Evolutionary conservation across 2,888 invertebrate species (phyloP).

Genomic region (Oeneis ivallda): DNA sequence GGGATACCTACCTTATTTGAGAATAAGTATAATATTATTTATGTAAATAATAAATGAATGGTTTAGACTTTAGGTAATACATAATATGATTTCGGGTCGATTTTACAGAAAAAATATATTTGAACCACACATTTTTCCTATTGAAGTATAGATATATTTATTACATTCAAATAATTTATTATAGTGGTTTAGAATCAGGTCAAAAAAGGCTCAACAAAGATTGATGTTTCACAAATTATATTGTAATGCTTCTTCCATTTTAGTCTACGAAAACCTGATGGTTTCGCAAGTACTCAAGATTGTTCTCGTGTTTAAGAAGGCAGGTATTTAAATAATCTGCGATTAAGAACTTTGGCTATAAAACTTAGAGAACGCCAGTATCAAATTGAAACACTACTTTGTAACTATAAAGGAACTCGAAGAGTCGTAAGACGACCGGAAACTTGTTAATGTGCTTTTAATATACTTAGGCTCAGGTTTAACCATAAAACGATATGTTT

Average conservation of each 20-base stretch:
- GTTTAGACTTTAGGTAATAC: no score
- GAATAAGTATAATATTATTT: no score
- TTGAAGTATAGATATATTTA: no score
- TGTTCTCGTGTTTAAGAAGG: background rate
- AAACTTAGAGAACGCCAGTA: background rate
- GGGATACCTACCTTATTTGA: no score
- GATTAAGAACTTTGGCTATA: background rate
- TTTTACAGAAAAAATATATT: no score
- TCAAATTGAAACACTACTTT: conserved; percentile 15
- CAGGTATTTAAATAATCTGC: background rate
- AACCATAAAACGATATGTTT: conserved; percentile 7
- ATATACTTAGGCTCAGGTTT: background rate
- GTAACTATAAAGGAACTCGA: conserved; percentile 4
- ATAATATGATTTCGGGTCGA: no score
- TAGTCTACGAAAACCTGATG: background rate
- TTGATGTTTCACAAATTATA: no score
- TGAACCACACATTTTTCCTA: no score
- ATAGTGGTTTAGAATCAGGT: no score
- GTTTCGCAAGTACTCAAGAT: background rate
- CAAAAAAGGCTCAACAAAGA: no score
- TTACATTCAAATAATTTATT: no score
- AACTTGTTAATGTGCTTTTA: conserved; percentile 13
- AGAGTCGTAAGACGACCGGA: background rate
- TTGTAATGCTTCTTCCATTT: background rate
- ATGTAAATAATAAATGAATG: no score